These are phyloP conservation scores for Nasonia giraulti DNA, from an alignment of 1,140 invertebrate genomes.

Conservation along the genomic window DNA sequence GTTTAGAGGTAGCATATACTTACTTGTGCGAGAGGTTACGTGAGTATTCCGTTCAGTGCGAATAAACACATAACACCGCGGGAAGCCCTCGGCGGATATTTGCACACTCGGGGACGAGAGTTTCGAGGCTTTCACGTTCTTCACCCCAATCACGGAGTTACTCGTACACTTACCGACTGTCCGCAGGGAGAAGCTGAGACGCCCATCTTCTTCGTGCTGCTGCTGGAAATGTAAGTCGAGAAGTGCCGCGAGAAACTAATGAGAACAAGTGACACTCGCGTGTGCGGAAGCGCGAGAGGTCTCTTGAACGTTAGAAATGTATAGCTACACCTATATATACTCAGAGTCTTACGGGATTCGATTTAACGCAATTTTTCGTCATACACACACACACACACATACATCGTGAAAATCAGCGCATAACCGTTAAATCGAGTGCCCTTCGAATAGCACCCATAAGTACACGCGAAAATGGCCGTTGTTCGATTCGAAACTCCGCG, in stretches of 20 bases:
- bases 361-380: too few species aligned
- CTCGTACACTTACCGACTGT: too few species aligned
- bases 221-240: not conserved
- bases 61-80: constrained; percentile 54
- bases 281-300: not conserved
- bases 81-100: constrained; percentile 53
- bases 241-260: constrained; percentile 9
- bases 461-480: too few species aligned
- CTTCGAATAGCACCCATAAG: too few species aligned
- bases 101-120: constrained; percentile 57
- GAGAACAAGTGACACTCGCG: constrained; percentile 32
- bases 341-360: too few species aligned
- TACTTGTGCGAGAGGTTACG: too few species aligned
- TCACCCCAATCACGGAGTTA: not conserved
- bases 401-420: too few species aligned
- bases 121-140: constrained; percentile 31
- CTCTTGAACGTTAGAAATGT: not conserved
- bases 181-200: not conserved
- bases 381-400: too few species aligned
- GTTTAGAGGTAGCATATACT: too few species aligned
- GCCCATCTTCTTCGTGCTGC: not conserved
- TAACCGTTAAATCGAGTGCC: too few species aligned
- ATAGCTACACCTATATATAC: too few species aligned
- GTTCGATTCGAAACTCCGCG: too few species aligned
- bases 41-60: not conserved